phyloP scores from a whole-genome alignment of 1,140 invertebrate species.

The Neelides sp. region DNA sequence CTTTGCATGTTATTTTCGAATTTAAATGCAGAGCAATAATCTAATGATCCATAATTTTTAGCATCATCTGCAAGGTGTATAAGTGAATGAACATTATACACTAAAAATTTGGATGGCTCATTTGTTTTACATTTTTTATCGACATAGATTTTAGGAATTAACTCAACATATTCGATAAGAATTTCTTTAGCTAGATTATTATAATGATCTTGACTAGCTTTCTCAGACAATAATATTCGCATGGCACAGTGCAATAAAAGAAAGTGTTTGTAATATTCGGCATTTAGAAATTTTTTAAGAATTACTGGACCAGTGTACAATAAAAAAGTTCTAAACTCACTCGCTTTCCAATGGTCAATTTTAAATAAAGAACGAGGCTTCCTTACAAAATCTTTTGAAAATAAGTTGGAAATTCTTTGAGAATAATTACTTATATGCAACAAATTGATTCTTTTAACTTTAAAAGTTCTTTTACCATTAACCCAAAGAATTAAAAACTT shows the following conservation, averaged over 20 bases:
- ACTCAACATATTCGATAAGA: conserved; percentile 12
- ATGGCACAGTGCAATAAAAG: conserved; percentile 10
- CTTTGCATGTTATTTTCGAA: conserved; percentile 18
- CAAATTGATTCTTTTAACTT: neutral
- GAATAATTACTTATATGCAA: conserved; percentile 1
- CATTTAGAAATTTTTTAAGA: conserved; percentile 7
- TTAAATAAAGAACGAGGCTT: conserved; percentile 10
- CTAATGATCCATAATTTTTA: conserved; percentile 8
- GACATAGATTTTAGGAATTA: conserved; percentile 6
- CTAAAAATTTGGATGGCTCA: neutral
- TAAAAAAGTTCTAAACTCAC: conserved; percentile 18
- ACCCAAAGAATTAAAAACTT: conserved; percentile 11
- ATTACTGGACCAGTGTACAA: conserved; percentile 15
- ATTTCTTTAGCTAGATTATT: conserved; percentile 9
- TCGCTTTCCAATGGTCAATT: conserved; percentile 19
- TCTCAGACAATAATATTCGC: conserved; percentile 9
- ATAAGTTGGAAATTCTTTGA: neutral
- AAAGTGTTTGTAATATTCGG: conserved; percentile 13
- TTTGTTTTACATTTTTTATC: too few relatives aligned
- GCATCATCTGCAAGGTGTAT: conserved; percentile 18
- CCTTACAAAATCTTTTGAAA: conserved; percentile 18
- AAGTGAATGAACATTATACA: conserved; percentile 21
- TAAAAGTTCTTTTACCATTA: neutral
- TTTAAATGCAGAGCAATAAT: conserved; percentile 12
- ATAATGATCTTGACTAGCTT: neutral